Conservation (phyloP, 2,888 invertebrate genomes). For the Cheilosia grossa region DNA sequence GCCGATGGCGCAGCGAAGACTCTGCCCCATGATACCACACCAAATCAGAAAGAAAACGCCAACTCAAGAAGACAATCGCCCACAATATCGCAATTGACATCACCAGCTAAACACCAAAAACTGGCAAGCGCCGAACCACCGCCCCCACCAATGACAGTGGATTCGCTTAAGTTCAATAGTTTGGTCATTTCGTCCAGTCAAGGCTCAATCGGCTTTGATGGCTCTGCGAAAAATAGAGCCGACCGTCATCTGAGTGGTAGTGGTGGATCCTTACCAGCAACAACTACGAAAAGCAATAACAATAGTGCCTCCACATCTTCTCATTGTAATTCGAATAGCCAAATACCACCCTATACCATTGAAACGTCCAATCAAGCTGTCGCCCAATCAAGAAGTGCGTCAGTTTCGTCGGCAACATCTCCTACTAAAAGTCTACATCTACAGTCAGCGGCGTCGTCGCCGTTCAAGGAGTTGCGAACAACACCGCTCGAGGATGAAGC, state of each 20-base stretch:
- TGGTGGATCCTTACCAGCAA: conserved; percentile 19
- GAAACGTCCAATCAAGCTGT: conserved; percentile 14
- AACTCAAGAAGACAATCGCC: conserved; percentile 52
- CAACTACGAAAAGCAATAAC: conserved; percentile 11
- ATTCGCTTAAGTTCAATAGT: conserved; percentile 58
- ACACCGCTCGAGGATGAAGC: conserved; percentile 52
- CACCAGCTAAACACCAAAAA: conserved; percentile 35
- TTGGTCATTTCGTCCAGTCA: conserved; percentile 64
- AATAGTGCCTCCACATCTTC: conserved; percentile 53
- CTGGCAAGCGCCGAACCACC: background rate
- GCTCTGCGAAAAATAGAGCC: background rate
- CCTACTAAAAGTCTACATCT: conserved; percentile 39
- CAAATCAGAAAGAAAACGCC: conserved; percentile 24
- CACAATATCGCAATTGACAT: conserved; percentile 39
- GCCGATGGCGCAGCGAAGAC: conserved; percentile 6
- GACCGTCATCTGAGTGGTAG: conserved; percentile 3
- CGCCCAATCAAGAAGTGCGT: conserved; percentile 31
- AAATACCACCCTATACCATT: conserved; percentile 5
- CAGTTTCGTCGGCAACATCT: conserved; percentile 41
- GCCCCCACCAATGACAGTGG: background rate
- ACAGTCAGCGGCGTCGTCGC: conserved; percentile 61
- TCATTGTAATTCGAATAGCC: conserved; percentile 13
- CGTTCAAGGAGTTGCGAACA: conserved; percentile 52
- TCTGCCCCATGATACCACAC: conserved; percentile 13
- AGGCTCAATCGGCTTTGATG: conserved; percentile 34